These are phyloP conservation scores for Brachyptera putata DNA, from an alignment of 2,888 invertebrate genomes.

Conservation along the genomic window DNA sequence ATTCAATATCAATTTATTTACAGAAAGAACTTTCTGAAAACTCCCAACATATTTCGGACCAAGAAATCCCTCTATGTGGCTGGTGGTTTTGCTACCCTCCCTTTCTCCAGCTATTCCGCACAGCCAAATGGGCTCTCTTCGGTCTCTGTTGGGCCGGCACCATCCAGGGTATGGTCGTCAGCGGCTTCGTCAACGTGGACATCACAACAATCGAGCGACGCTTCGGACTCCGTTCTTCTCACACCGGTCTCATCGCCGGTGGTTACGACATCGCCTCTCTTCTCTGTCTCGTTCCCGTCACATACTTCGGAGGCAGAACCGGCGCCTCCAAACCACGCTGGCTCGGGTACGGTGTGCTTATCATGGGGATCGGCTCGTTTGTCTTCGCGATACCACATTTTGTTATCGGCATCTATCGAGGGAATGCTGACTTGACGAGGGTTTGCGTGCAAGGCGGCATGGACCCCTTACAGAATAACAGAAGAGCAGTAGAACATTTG, in stretches of 20 bases:
- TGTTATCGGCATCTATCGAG: conserved; percentile 50
- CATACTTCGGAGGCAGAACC: conserved; percentile 71
- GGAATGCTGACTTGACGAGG: background rate
- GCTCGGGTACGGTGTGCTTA: conserved; percentile 69
- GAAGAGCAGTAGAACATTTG: conserved; percentile 10
- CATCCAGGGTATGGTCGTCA: conserved; percentile 80
- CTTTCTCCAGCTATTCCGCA: conserved; percentile 64
- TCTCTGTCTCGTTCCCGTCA: conserved; percentile 74
- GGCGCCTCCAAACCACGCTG: conserved; percentile 65
- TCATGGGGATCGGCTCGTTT: conserved; percentile 70
- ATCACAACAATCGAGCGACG: conserved; percentile 85
- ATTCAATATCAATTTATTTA: too few species aligned
- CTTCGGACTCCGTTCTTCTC: conserved; percentile 74
- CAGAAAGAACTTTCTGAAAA: too few species aligned
- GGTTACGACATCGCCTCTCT: conserved; percentile 86
- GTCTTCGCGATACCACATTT: conserved; percentile 81
- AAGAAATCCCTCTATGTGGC: conserved; percentile 59
- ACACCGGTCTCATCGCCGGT: conserved; percentile 78
- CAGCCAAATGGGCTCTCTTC: conserved; percentile 74
- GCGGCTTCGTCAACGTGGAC: conserved; percentile 82
- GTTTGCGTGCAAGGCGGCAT: background rate
- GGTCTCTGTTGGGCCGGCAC: conserved; percentile 77
- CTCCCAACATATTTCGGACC: too few species aligned
- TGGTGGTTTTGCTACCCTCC: conserved; percentile 61
- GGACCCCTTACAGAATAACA: background rate